Conservation (phyloP, 2,113 vertebrate species). For the Phocoena sinus region DNA sequence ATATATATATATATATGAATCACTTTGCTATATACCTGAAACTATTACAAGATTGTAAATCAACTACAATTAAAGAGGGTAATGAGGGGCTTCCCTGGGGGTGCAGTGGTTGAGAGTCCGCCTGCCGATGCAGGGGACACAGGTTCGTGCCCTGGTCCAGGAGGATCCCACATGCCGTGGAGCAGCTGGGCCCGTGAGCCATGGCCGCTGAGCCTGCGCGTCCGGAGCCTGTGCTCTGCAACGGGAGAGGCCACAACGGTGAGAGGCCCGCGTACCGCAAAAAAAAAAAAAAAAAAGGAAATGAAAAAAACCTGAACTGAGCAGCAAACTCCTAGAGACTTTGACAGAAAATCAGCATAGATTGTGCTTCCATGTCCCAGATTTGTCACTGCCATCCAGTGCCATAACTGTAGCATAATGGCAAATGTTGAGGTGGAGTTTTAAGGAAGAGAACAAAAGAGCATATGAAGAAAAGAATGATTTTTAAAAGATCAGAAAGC, state of each 20-base stretch:
- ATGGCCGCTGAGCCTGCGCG: too few relatives aligned
- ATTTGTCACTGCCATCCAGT: not conserved
- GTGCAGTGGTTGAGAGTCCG: too few relatives aligned
- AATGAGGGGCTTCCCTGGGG: too few relatives aligned
- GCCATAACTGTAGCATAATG: not conserved
- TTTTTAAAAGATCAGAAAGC: not conserved
- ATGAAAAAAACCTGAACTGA: not conserved
- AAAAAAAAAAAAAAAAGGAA: too few relatives aligned
- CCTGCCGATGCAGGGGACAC: too few relatives aligned
- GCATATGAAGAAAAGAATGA: not conserved
- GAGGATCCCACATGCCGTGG: too few relatives aligned
- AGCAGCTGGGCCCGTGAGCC: too few relatives aligned
- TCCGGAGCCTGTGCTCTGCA: too few relatives aligned
- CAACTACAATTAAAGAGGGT: not conserved
- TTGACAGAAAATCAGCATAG: not conserved
- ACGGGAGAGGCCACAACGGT: too few relatives aligned
- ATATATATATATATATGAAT: not conserved
- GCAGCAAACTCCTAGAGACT: not conserved
- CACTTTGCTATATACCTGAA: not conserved
- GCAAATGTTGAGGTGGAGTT: too few relatives aligned
- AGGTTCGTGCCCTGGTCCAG: fast-evolving
- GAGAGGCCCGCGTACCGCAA: too few relatives aligned
- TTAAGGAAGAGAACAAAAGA: not conserved
- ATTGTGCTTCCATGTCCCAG: not conserved
- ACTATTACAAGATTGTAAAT: not conserved